phyloP scores from a whole-genome alignment of 2,888 invertebrate species.

The Philereme vetulata region DNA sequence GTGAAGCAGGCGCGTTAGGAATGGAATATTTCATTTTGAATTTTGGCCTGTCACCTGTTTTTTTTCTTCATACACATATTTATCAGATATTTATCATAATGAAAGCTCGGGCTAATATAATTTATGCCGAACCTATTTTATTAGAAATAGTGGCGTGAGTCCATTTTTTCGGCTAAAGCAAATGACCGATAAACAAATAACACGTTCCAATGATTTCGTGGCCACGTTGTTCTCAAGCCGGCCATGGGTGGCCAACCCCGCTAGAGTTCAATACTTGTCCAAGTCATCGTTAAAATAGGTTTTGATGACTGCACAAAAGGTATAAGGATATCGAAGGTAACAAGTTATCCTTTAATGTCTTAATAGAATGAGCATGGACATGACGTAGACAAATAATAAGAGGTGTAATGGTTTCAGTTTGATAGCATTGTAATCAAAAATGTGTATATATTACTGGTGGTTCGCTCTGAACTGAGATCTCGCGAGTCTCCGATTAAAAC shows the following conservation, averaged over 20 bases:
- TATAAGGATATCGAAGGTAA: constrained; percentile 10
- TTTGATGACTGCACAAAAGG: constrained; percentile 22
- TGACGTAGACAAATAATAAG: constrained; percentile 1
- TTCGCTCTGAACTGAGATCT: too few species aligned
- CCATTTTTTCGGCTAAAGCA: constrained; percentile 44
- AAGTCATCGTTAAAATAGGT: constrained; percentile 41
- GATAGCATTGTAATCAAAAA: too few species aligned
- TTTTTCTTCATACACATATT: too few species aligned
- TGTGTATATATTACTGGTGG: too few species aligned
- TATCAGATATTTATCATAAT: too few species aligned
- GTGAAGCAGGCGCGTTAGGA: too few species aligned
- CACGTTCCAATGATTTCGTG: constrained; percentile 64
- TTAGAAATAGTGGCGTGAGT: constrained; percentile 38
- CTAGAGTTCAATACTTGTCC: constrained; percentile 57
- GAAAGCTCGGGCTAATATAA: background rate
- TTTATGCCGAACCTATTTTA: constrained; percentile 38
- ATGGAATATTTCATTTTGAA: too few species aligned
- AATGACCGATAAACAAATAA: constrained; percentile 64
- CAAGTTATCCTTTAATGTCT: constrained; percentile 13
- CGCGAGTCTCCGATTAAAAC: too few species aligned
- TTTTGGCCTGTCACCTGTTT: too few species aligned
- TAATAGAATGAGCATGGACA: constrained; percentile 4
- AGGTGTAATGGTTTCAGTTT: background rate
- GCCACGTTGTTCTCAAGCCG: constrained; percentile 56
- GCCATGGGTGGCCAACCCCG: constrained; percentile 68